Percentiles rank a stretch among this genome's conserved stretches.
These are phyloP conservation scores for Pipra filicauda DNA, from an alignment of 2,113 vertebrate genomes.

Conservation along the genomic window DNA sequence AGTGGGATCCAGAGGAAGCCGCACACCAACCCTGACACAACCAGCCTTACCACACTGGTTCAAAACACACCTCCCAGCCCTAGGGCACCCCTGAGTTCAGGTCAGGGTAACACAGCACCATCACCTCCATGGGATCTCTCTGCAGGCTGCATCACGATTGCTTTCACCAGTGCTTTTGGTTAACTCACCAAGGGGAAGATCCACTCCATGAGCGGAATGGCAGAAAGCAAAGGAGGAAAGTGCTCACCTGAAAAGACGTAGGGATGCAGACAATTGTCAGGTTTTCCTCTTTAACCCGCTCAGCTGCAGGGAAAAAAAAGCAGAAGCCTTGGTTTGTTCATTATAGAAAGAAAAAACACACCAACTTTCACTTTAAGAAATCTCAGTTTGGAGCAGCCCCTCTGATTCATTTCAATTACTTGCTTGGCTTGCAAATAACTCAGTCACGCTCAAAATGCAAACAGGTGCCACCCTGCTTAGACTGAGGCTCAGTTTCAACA, in stretches of 20 bases:
- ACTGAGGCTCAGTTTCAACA: not conserved
- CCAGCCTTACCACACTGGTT: not conserved
- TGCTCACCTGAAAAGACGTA: conserved; percentile 91
- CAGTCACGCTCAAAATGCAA: not conserved
- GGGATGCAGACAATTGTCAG: conserved; percentile 91
- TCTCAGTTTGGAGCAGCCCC: not conserved
- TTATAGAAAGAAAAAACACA: not conserved
- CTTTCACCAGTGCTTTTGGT: not conserved
- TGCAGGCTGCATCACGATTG: not conserved
- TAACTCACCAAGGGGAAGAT: not conserved
- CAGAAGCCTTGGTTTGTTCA: not conserved
- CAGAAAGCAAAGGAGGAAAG: not conserved
- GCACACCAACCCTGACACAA: not conserved
- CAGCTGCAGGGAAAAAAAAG: conserved; percentile 75
- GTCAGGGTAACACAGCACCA: not conserved
- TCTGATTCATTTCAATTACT: conserved; percentile 30
- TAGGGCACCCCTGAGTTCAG: not conserved
- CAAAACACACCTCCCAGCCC: not conserved
- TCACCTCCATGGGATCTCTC: not conserved
- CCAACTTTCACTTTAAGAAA: conserved; percentile 30
- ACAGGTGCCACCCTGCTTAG: conserved; percentile 21
- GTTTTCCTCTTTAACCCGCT: conserved; percentile 90
- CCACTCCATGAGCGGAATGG: not conserved
- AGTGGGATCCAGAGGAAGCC: not conserved
- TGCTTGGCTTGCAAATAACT: conserved; percentile 57